Conservation (phyloP, 2,888 invertebrate species). For the Macrophya annulata region DNA sequence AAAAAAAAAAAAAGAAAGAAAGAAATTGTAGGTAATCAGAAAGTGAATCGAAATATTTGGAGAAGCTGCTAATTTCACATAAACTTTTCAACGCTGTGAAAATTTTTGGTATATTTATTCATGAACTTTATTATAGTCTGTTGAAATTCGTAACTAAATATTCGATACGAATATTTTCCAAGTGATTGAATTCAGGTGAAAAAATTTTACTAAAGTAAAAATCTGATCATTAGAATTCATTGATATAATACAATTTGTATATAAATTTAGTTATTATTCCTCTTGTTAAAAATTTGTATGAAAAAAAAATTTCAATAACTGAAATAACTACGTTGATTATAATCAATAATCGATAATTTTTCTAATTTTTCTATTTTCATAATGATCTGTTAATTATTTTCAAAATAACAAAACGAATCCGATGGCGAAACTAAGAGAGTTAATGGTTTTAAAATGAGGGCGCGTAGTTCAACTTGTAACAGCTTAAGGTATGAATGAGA, state of each 20-base stretch:
- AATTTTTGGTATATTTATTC: background rate
- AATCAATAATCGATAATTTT: background rate
- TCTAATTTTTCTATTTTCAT: background rate
- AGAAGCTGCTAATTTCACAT: background rate
- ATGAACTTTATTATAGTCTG: background rate
- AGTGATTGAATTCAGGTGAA: background rate
- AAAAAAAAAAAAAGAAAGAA: too few species aligned
- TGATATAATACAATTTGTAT: background rate
- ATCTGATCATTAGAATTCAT: background rate
- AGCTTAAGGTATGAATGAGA: conserved; percentile 46
- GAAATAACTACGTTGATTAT: too few species aligned
- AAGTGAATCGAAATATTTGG: background rate
- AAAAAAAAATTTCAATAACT: too few species aligned
- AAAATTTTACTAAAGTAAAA: background rate
- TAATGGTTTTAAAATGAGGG: background rate
- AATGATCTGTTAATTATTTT: background rate
- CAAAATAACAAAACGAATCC: background rate
- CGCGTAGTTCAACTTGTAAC: conserved; percentile 44
- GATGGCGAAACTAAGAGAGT: background rate
- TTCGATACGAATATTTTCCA: background rate
- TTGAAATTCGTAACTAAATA: background rate
- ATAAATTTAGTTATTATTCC: background rate
- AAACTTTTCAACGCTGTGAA: background rate
- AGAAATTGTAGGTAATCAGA: too few species aligned
- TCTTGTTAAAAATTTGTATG: background rate